Evolutionary conservation across 2,113 vertebrate species (phyloP), one percentile per base, ranked within the genome.

Genomic region (Muntiacus muntjak): DNA sequence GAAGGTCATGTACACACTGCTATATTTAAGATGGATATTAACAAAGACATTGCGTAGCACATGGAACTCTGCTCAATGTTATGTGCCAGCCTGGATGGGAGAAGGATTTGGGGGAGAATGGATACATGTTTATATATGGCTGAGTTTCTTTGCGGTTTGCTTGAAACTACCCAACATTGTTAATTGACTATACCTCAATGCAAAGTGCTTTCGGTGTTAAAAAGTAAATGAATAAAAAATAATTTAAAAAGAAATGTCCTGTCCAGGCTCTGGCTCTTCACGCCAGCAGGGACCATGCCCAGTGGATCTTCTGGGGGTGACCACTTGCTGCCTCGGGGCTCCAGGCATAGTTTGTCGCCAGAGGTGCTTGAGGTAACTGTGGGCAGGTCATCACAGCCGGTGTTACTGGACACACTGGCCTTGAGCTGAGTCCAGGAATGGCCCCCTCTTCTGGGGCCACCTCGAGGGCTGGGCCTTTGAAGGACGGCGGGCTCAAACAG

Each of bases 211-310:
- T 43, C 3, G 11, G 36, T 76, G 36, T 43, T 47, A 30, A 30
- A 79, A 47, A 78, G 28, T 40, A 76, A 76, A 25, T 40, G 23
- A 76, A 14, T 71, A 23, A 71, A 71, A 36, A 71, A 19, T 19
- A 76, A 6, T 74, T 74, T 25, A 74, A 47, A 28, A 76, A 11
- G 71, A 74, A 33, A 7, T 19, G 45, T 52, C 54, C 28, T 0
- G 36, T 26, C 3, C 3, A 10, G 50, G 79, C 43, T 45, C 67
- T 30, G 6, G 43, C 36, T 43, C 81, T 30, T 81, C 60, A 14
- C 1, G 21, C 17, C 1, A 3, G 36, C 8, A 0, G 17, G 4
- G 14, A 10, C 17, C 2, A 16, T 2, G 21, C 71, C 17, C 6
- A 25, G n/a, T 14, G 30, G 79, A 33, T 55, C 45, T 55, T 43